phyloP scores from a whole-genome alignment of 2,888 invertebrate genomes.

The Linyphia triangularis region DNA sequence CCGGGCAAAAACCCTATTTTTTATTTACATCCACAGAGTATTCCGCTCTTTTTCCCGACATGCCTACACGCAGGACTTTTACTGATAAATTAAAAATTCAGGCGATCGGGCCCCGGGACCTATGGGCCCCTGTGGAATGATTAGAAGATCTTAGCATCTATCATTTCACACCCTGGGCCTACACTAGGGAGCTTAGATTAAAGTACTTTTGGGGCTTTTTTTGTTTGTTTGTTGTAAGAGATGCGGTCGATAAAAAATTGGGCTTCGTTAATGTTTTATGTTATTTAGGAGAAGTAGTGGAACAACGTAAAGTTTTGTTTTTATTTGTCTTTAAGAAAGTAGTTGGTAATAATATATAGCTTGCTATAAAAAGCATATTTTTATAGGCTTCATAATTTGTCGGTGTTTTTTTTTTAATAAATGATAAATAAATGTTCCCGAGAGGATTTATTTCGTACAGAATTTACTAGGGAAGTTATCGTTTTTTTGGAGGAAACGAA shows the following conservation, averaged over 20 bases:
- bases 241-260: conserved; percentile 25
- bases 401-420: too few relatives aligned
- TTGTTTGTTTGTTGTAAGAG: too few relatives aligned
- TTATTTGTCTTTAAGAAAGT: too few relatives aligned
- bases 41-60: not conserved
- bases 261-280: conserved; percentile 26
- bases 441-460: too few relatives aligned
- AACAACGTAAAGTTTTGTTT: too few relatives aligned
- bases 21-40: conserved; percentile 35
- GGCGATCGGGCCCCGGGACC: conserved; percentile 3
- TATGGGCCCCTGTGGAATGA: conserved; percentile 28
- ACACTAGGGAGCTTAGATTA: conserved; percentile 2
- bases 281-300: not conserved
- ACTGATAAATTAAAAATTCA: conserved; percentile 60
- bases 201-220: not conserved
- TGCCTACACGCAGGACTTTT: conserved; percentile 44
- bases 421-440: too few relatives aligned
- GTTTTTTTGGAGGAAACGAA: too few relatives aligned
- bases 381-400: too few relatives aligned
- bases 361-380: too few relatives aligned
- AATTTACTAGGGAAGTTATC: too few relatives aligned
- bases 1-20: conserved; percentile 1
- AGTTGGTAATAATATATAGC: too few relatives aligned
- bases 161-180: conserved; percentile 38
- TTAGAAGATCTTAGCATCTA: conserved; percentile 16